Conservation (phyloP, 2,888 invertebrate genomes). For the Philereme vetulata region DNA sequence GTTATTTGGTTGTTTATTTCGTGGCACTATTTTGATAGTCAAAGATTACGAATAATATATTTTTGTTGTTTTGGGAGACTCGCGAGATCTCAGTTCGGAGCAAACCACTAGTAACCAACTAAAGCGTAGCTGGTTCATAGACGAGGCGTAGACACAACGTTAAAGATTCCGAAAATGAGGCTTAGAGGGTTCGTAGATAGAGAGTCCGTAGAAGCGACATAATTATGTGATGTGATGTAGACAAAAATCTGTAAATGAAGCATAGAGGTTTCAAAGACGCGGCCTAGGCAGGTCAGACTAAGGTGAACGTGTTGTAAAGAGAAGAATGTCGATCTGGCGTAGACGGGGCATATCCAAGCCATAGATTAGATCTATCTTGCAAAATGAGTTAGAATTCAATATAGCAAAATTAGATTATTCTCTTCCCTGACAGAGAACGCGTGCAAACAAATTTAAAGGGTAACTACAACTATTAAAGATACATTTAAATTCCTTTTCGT, state of each 20-base stretch:
- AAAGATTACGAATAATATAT: no score
- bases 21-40: no score
- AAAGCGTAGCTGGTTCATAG: slow-evolving; percentile 1
- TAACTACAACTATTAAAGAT: slow-evolving; percentile 7
- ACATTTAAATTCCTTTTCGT: slow-evolving; percentile 13
- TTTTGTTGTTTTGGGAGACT: no score
- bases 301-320: neutral
- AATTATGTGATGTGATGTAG: no score
- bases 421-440: neutral
- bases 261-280: no score
- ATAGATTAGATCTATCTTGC: neutral
- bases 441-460: slow-evolving; percentile 3
- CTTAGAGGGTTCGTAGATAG: neutral
- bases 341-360: neutral
- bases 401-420: neutral
- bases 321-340: neutral
- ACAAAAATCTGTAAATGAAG: no score
- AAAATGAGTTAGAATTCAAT: no score
- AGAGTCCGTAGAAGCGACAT: neutral
- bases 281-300: no score
- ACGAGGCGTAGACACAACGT: neutral
- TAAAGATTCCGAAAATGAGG: no score
- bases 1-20: no score
- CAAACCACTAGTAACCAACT: no score
- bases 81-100: no score